phyloP scores from a whole-genome alignment of 2,888 invertebrate species.

The Ramazzottius varieornatus region DNA sequence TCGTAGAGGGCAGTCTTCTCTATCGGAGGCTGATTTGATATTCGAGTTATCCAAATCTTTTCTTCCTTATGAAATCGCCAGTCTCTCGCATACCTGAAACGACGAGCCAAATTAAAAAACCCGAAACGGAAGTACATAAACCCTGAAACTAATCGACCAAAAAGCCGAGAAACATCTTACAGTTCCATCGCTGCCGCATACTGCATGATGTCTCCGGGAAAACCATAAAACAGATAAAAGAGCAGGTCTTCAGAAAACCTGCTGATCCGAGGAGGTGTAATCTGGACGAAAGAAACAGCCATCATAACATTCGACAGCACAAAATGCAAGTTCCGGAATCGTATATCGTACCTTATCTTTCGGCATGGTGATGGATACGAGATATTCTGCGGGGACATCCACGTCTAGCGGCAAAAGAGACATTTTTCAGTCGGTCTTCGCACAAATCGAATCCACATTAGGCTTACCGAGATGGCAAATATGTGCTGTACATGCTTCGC shows the following conservation, averaged over 20 bases:
- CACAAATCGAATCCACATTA: background rate
- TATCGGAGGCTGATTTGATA: conserved; percentile 70
- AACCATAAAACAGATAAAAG: conserved; percentile 97
- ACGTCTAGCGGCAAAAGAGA: conserved; percentile 34
- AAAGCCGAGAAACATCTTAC: background rate
- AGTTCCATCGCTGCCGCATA: background rate
- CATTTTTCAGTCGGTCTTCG: background rate
- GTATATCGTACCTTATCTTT: conserved; percentile 32
- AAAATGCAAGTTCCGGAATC: no score
- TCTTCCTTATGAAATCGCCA: conserved; percentile 99
- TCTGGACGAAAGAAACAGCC: no score
- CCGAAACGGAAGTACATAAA: background rate
- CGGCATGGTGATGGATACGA: conserved; percentile 70
- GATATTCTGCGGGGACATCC: conserved; percentile 90
- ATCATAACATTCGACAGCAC: no score
- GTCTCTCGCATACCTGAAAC: conserved; percentile 65
- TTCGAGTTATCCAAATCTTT: conserved; percentile 79
- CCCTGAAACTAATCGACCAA: background rate
- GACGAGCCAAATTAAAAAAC: background rate
- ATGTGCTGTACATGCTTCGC: background rate
- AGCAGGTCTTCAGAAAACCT: conserved; percentile 70
- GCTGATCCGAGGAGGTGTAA: conserved; percentile 20
- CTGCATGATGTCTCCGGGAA: conserved; percentile 48
- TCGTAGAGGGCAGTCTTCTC: conserved; percentile 90
- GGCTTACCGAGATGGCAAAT: background rate